Conservation (phyloP, 2,113 vertebrate genomes). For the Anarrhichthys ocellatus region DNA sequence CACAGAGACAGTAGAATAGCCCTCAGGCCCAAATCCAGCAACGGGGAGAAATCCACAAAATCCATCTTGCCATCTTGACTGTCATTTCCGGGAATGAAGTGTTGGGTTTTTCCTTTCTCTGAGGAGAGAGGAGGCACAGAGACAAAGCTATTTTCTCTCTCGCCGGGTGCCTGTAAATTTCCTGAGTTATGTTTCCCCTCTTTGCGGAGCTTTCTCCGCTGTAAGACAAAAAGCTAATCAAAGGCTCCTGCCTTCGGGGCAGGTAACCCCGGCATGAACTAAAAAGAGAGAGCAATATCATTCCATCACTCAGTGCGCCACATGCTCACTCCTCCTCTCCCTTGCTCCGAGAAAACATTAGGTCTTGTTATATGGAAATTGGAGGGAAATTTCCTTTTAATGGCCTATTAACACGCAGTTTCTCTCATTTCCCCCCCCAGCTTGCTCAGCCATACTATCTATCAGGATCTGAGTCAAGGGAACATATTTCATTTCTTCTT, state of each 20-base stretch:
- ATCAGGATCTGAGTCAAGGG: conserved; percentile 26
- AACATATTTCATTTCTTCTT: conserved; percentile 39
- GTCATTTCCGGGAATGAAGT: conserved; percentile 43
- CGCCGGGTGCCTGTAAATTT: conserved; percentile 72
- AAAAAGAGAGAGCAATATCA: conserved; percentile 86
- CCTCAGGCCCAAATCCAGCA: background rate
- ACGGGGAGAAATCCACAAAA: conserved; percentile 18
- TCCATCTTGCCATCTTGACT: conserved; percentile 26
- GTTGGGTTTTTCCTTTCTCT: conserved; percentile 10
- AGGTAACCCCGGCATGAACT: conserved; percentile 88
- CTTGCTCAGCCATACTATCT: conserved; percentile 29
- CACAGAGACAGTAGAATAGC: background rate
- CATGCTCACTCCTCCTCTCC: conserved; percentile 71
- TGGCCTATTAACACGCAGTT: conserved; percentile 74
- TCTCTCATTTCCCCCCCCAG: conserved; percentile 18
- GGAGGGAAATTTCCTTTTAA: conserved; percentile 81
- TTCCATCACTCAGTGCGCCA: conserved; percentile 84
- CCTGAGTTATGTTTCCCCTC: conserved; percentile 71
- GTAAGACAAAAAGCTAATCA: conserved; percentile 88
- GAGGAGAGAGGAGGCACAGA: conserved; percentile 61
- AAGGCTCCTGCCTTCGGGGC: conserved; percentile 85
- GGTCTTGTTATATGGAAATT: conserved; percentile 78
- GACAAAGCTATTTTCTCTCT: conserved; percentile 75
- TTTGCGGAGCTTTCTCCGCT: conserved; percentile 84
- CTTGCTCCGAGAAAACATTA: conserved; percentile 75